These are phyloP conservation scores for Leiothrix lutea DNA, from an alignment of 2,113 vertebrate genomes.

Conservation along the genomic window DNA sequence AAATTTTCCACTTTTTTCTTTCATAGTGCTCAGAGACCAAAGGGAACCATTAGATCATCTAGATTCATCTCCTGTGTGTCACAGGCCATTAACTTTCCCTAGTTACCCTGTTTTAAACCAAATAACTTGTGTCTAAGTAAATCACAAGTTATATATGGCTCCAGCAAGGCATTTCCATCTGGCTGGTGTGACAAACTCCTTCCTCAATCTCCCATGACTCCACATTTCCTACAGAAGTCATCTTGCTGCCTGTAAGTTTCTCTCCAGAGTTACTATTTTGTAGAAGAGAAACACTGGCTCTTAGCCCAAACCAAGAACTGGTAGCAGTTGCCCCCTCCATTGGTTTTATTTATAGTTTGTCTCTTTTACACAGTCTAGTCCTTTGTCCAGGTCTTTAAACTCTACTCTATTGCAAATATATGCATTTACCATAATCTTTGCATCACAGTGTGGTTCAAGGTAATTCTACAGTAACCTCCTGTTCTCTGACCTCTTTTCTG, in stretches of 20 bases:
- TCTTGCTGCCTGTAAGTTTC: not conserved
- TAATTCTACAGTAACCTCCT: not conserved
- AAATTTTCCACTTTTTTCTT: constrained; percentile 7
- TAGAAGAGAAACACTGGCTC: not conserved
- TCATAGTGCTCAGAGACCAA: not conserved
- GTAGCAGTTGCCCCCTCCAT: not conserved
- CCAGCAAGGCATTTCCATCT: not conserved
- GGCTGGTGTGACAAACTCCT: not conserved
- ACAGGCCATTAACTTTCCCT: constrained; percentile 12
- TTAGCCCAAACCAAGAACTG: not conserved
- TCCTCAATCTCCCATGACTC: not conserved
- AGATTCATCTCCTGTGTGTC: not conserved
- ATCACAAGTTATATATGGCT: not conserved
- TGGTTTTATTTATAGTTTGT: not conserved
- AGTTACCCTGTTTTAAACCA: not conserved
- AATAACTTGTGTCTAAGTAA: not conserved
- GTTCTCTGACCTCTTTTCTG: constrained; percentile 6
- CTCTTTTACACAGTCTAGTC: not conserved
- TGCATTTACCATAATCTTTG: not conserved
- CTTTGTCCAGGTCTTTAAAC: not conserved
- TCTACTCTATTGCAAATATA: not conserved
- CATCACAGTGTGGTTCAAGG: not conserved
- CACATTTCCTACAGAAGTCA: not conserved
- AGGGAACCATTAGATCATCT: constrained; percentile 1
- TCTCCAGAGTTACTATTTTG: not conserved